These are phyloP conservation scores for Creontiades dilutus DNA, from an alignment of 2,888 invertebrate genomes.

Conservation along the genomic window DNA sequence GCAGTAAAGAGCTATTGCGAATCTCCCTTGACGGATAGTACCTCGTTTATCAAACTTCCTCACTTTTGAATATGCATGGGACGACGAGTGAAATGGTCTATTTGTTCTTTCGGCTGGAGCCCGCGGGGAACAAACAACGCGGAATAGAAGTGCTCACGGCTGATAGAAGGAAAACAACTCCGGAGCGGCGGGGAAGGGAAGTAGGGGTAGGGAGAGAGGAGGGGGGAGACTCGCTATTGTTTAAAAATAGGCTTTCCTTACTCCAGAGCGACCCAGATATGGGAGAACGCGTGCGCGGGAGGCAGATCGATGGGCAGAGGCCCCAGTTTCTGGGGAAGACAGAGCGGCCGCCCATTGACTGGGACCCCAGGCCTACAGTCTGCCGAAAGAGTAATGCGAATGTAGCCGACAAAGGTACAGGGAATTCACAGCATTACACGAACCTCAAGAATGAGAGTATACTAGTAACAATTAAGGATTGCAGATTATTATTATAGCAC, in stretches of 20 bases:
- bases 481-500: too few relatives aligned
- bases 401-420: too few relatives aligned
- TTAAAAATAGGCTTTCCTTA: slow-evolving; percentile 53
- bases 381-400: background rate
- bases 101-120: slow-evolving; percentile 18
- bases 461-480: too few relatives aligned
- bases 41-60: background rate
- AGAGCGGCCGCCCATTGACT: slow-evolving; percentile 44
- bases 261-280: slow-evolving; percentile 49
- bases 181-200: background rate
- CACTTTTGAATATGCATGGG: slow-evolving; percentile 26
- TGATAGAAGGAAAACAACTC: slow-evolving; percentile 32
- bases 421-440: too few relatives aligned
- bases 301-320: slow-evolving; percentile 39
- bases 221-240: slow-evolving; percentile 31
- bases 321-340: slow-evolving; percentile 40
- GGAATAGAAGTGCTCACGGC: background rate
- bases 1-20: background rate
- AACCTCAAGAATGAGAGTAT: too few relatives aligned
- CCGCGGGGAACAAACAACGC: background rate
- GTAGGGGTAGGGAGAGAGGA: background rate
- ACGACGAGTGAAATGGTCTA: background rate
- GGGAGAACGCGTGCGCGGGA: slow-evolving; percentile 25
- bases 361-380: slow-evolving; percentile 27
- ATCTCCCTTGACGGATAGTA: background rate